Evolutionary conservation across 2,113 vertebrate genomes (phyloP), one percentile per base, ranked within the genome.

Genomic region (Empidonax alnorum): DNA sequence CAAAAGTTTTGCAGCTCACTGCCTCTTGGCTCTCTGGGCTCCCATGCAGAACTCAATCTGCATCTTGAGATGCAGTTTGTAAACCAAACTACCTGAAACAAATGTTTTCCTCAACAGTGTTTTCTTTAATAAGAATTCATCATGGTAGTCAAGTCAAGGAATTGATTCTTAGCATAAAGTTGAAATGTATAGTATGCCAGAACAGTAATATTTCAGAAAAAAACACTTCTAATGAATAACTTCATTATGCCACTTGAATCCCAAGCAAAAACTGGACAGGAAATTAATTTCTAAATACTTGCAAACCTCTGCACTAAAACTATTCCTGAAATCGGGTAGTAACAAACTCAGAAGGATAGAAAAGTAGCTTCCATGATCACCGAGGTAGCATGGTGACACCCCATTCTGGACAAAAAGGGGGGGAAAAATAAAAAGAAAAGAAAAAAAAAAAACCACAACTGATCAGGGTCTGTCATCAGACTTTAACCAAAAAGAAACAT

Each of bases 401-500:
- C 12, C 62, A 13, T n/a, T 6, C 46, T 41, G 39, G 18, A 76
- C 7, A 4, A 77, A 6, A 27, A 11, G 17, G 67, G 9, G 27
- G 78, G 61, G 22, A 4, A 4, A 46, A 50, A n/a, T n/a, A 46
- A 23, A 27, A 18, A 49, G 1, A 5, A 35, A 47, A 3, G 56
- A 28, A 3, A 13, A 1, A 4, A 35, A 47, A 3, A 56, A 28
- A 4, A 14, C 41, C 41, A 5, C 41, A 42, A 42, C 41, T 1
- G 5, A 31, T 27, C 6, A 53, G 5, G 4, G 3, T 49, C 28
- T 52, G 14, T 47, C 28, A 49, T 63, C 8, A n/a, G 23, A 42
- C 5, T 77, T 59, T 41, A 30, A 24, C 9, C 23, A 42, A 20
- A 77, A 52, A 6, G 2, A 75, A 66, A 12, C 13, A 44, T 22